phyloP scores from a whole-genome alignment of 2,113 vertebrate species.

The Climacteris rufus region DNA sequence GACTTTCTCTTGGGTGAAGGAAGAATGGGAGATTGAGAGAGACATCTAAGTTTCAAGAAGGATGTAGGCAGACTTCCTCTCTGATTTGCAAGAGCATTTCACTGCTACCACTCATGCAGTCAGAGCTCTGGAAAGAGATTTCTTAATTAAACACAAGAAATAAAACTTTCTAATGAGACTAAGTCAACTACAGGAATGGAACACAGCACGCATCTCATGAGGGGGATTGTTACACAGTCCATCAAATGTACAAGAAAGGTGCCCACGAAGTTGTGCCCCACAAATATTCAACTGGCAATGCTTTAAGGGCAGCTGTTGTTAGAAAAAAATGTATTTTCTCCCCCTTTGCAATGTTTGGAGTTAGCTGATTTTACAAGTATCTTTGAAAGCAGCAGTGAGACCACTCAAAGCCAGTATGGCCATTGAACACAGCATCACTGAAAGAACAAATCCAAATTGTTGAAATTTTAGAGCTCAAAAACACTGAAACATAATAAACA shows the following conservation, averaged over 20 bases:
- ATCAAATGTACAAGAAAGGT: background rate
- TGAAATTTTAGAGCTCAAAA: background rate
- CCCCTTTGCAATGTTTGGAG: background rate
- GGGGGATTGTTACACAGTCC: background rate
- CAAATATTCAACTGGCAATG: background rate
- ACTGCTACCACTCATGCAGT: background rate
- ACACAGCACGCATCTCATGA: background rate
- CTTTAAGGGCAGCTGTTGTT: background rate
- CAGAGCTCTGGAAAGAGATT: background rate
- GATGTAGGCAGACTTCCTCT: background rate
- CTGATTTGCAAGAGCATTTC: background rate
- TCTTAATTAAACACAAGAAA: conserved; percentile 1
- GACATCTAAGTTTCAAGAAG: background rate
- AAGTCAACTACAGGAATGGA: background rate
- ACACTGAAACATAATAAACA: background rate
- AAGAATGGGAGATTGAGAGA: background rate
- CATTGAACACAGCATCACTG: background rate
- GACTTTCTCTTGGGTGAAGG: background rate
- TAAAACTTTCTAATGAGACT: background rate
- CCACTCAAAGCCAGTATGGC: background rate
- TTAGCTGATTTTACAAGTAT: background rate
- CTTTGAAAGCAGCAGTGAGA: background rate
- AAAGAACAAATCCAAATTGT: background rate
- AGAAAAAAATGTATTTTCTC: background rate
- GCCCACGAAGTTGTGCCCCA: background rate